Conservation (phyloP, 2,797 vertebrate genomes). For the Coranthus polyacanthus region DNA sequence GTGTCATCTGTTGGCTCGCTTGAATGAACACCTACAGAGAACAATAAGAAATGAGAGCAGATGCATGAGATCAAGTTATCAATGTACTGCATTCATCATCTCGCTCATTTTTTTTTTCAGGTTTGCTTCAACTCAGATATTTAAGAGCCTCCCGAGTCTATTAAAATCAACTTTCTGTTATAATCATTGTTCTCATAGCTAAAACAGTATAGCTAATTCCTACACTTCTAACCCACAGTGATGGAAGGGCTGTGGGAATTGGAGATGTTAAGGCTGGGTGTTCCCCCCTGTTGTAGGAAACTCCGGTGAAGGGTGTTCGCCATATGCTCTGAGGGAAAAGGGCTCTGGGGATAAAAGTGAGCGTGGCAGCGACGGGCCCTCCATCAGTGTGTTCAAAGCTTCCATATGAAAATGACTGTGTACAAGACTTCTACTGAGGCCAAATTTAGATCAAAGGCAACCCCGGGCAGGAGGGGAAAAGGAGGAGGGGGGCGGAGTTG, state of each 20-base stretch:
- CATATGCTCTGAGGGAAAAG: conserved; percentile 94
- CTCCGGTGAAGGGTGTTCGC: conserved; percentile 91
- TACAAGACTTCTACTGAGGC: conserved; percentile 80
- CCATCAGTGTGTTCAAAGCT: conserved; percentile 95
- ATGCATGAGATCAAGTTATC: conserved; percentile 53
- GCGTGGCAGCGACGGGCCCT: conserved; percentile 83
- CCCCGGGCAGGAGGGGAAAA: conserved; percentile 47
- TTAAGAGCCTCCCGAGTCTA: conserved; percentile 46
- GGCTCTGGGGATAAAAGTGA: conserved; percentile 93
- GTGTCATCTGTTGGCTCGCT: conserved; percentile 45
- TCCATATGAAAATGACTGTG: conserved; percentile 87
- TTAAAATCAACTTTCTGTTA: conserved; percentile 50
- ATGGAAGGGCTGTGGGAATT: conserved; percentile 61
- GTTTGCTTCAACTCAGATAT: conserved; percentile 19
- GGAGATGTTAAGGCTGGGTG: conserved; percentile 74
- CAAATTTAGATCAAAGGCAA: conserved; percentile 87
- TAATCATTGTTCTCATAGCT: conserved; percentile 78
- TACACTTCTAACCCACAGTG: conserved; percentile 82
- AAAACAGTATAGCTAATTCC: conserved; percentile 84
- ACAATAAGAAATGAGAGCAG: conserved; percentile 17
- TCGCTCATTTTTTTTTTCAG: conserved; percentile 35
- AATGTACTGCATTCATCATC: conserved; percentile 40
- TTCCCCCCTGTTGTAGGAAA: conserved; percentile 91
- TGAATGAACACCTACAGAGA: conserved; percentile 26
- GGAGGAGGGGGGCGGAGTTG: conserved; percentile 38